Evolutionary conservation across 2,797 vertebrate species (phyloP).

Genomic region (Tinamus major): DNA sequence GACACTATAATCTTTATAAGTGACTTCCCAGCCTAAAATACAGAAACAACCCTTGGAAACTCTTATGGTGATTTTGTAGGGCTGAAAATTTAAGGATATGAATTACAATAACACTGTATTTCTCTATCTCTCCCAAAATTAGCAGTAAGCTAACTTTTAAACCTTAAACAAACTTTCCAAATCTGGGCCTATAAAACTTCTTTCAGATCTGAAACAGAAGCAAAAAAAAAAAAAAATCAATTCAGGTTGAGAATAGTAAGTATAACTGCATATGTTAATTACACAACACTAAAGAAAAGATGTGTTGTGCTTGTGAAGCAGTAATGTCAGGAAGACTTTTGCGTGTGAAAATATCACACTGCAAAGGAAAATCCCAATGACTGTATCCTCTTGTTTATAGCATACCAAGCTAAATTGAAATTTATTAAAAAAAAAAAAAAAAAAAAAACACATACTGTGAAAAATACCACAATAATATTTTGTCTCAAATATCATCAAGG

Average conservation of each 20-base stretch:
- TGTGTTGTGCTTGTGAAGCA: background rate
- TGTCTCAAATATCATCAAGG: background rate
- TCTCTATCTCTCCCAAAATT: background rate
- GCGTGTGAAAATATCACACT: background rate
- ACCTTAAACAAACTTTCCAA: background rate
- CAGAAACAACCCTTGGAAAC: background rate
- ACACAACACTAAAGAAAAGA: background rate
- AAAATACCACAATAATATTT: background rate
- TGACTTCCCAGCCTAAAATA: background rate
- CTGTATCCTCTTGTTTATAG: background rate
- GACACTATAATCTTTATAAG: background rate
- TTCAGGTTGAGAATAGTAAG: background rate
- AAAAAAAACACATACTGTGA: background rate
- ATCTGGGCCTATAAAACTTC: rapidly evolving
- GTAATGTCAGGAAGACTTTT: background rate
- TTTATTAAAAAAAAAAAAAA: background rate
- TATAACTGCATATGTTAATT: background rate
- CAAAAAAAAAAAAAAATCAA: background rate
- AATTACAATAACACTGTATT: background rate
- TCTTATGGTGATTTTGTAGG: background rate
- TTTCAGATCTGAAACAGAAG: background rate
- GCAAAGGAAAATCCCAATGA: background rate
- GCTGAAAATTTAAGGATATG: background rate
- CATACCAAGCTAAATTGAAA: background rate
- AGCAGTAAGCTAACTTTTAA: background rate